Conservation (phyloP, 1,140 invertebrate genomes). For the Scaptomyza pallida region DNA sequence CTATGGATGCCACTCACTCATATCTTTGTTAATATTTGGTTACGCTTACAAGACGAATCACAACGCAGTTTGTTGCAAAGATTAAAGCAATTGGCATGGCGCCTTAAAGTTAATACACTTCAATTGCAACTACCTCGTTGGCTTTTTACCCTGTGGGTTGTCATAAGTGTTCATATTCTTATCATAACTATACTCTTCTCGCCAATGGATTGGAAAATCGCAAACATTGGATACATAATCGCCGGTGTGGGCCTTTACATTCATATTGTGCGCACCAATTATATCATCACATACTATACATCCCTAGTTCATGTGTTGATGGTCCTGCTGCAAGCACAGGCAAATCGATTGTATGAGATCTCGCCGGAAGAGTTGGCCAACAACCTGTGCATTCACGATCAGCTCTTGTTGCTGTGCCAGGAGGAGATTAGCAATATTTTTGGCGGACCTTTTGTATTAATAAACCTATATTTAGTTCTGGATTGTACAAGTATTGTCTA, state of each 20-base stretch:
- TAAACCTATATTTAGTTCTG: constrained; percentile 31
- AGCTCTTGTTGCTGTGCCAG: constrained; percentile 13
- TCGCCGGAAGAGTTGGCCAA: neutral
- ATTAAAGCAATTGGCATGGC: too few species aligned
- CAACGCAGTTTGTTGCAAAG: too few species aligned
- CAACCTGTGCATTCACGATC: constrained; percentile 11
- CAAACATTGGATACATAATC: neutral
- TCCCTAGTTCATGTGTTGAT: neutral
- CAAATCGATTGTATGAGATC: neutral
- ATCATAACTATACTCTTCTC: too few species aligned
- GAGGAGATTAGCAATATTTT: constrained; percentile 39
- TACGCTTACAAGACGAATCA: too few species aligned
- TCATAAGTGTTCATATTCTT: too few species aligned
- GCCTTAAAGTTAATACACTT: too few species aligned
- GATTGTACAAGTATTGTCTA: constrained; percentile 39
- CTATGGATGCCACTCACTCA: too few species aligned
- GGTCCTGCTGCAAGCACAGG: constrained; percentile 3
- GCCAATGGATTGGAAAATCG: neutral
- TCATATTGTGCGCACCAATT: constrained; percentile 13
- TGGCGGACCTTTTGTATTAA: constrained; percentile 49
- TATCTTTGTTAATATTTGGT: too few species aligned
- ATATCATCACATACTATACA: constrained; percentile 14
- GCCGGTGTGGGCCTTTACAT: neutral
- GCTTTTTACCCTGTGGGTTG: too few species aligned
- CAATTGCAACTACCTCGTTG: too few species aligned